Evolutionary conservation across 2,888 invertebrate species (phyloP), one percentile per base, ranked within the genome.

Genomic region (Trachelus troglodyta): DNA sequence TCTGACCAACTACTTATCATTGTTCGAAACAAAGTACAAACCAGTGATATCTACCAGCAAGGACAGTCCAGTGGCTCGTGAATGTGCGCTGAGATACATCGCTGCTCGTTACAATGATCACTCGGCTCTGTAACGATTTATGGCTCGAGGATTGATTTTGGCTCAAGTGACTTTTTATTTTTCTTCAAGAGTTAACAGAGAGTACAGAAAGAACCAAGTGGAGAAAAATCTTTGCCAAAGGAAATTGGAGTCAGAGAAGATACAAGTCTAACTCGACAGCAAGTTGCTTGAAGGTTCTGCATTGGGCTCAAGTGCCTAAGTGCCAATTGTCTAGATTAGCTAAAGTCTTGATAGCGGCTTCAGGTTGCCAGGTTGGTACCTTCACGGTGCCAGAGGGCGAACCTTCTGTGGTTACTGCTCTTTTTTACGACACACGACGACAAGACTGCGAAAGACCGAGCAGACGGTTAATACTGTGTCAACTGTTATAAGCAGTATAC

Each of bases 391-490:
- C 71, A 31, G 71, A 34, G 31, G 71, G 71, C 31, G 31, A 71
- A 34, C 31, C 71, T 71, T 71, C 71, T 34, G 71, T 23, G 71
- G 71, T 31, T 71, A 71, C 71, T 31, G 71, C 71, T 71, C 31
- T 31, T 34, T 71, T 71, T 71, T 71, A 71, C 71, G 71, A 71
- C 71, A 71, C 71, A 23, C 71, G 71, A 31, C 71, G 71, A 23
- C 71, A 34, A 23, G 71, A 71, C 71, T 71, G 71, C 71, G 71
- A 71, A 23, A 71, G 71, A 71, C 31, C 31, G 71, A 71, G 71
- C 56, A 56, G 56, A 56, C 56, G 56, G 56, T 23, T 56, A 56
- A 56, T 56, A 56, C 56, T 23, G 56, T 56, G 56, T 56, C 56
- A 56, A 56, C 56, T 56, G 23, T 56, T 56, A 56, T 15, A 23